Conservation (phyloP, 2,113 vertebrate genomes). For the Dipodomys spectabilis region DNA sequence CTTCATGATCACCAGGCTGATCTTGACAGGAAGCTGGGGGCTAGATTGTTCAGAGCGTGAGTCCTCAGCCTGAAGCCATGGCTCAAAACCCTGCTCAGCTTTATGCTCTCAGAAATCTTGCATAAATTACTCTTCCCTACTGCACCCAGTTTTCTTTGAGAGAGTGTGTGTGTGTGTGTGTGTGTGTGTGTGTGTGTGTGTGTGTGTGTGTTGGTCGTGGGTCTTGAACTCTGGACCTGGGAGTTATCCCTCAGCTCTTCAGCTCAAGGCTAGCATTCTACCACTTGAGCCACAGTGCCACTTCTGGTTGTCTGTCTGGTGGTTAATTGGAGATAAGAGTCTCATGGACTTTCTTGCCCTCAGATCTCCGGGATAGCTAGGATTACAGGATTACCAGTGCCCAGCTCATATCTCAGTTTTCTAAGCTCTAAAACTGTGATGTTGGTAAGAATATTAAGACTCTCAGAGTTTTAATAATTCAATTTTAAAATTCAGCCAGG, state of each 20-base stretch:
- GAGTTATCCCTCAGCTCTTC: too few relatives aligned
- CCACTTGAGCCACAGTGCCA: too few relatives aligned
- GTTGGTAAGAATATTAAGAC: background rate
- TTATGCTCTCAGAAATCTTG: background rate
- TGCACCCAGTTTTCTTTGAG: background rate
- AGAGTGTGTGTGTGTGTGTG: too few relatives aligned
- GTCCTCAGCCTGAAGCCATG: background rate
- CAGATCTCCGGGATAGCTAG: too few relatives aligned
- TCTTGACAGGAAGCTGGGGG: background rate
- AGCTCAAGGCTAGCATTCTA: too few relatives aligned
- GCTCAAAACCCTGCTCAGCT: background rate
- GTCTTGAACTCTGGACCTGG: too few relatives aligned
- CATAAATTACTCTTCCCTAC: background rate
- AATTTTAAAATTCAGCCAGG: background rate
- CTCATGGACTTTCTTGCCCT: too few relatives aligned
- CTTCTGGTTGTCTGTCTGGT: too few relatives aligned
- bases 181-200: too few relatives aligned
- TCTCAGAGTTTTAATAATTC: background rate
- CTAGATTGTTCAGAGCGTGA: rapidly evolving
- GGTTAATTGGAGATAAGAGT: too few relatives aligned
- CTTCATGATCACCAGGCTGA: background rate
- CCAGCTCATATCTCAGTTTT: background rate
- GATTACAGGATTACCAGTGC: too few relatives aligned
- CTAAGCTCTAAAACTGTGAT: slow-evolving; percentile 2
- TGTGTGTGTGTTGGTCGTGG: too few relatives aligned